These are phyloP conservation scores for Drosophila lini DNA, from an alignment of 1,140 invertebrate genomes.

Conservation along the genomic window DNA sequence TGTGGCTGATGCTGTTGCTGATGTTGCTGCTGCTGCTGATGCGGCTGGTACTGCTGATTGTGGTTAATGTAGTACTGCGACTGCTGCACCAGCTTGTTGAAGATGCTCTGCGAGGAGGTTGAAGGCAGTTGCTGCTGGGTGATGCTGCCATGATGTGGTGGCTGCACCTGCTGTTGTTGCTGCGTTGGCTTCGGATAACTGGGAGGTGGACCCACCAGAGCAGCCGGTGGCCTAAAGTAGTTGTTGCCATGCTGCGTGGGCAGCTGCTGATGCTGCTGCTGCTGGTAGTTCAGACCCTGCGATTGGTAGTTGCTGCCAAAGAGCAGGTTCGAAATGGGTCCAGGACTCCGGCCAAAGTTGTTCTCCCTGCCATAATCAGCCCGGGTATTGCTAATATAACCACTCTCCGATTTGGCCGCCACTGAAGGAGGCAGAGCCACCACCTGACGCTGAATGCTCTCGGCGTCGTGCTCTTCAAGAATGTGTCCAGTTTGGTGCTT, in stretches of 20 bases:
- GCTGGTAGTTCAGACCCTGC: conserved; percentile 28
- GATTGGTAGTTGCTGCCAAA: conserved; percentile 56
- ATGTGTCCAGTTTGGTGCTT: conserved; percentile 86
- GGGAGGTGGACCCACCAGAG: conserved; percentile 39
- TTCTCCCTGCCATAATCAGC: conserved; percentile 69
- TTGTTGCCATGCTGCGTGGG: conserved; percentile 58
- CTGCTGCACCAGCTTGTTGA: conserved; percentile 77
- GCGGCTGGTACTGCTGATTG: conserved; percentile 76
- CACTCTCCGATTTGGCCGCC: conserved; percentile 20
- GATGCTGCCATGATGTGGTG: conserved; percentile 45
- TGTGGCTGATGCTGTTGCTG: conserved; percentile 56
- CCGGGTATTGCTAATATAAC: conserved; percentile 50
- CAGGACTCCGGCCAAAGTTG: conserved; percentile 37
- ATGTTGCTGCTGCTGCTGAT: conserved; percentile 71
- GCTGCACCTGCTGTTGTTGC: conserved; percentile 30
- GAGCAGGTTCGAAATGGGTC: conserved; percentile 48
- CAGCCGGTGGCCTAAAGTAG: conserved; percentile 85
- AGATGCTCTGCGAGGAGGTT: conserved; percentile 64
- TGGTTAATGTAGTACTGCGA: conserved; percentile 85
- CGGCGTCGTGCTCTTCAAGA: conserved; percentile 85
- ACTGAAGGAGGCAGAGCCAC: conserved; percentile 85
- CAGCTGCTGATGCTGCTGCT: conserved; percentile 58
- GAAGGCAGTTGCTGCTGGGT: conserved; percentile 68
- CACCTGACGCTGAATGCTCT: conserved; percentile 86
- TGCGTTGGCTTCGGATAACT: conserved; percentile 43